Percentiles rank a stretch among this genome's conserved stretches.
Evolutionary conservation across 92 coral and sea anemone species (phyloP).

Genomic region (Zoanthus sansibaricus): DNA sequence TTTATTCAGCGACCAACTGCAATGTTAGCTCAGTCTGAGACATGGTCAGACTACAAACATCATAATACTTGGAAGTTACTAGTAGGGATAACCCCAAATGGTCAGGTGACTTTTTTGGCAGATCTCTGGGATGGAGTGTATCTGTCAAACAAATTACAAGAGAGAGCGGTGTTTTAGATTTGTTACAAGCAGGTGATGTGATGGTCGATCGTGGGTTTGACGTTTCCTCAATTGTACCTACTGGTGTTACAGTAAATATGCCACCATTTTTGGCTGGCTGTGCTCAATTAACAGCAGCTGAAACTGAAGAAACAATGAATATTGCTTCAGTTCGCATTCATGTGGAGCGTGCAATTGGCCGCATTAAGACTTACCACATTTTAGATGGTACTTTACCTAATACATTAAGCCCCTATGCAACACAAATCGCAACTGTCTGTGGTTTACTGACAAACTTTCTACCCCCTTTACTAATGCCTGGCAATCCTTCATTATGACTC

Average conservation of each 20-base stretch:
- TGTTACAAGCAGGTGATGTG: conserved; percentile 62
- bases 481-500: no score
- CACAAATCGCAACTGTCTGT: conserved; percentile 62
- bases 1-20: conserved; percentile 65
- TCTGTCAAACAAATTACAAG: conserved; percentile 62
- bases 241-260: conserved; percentile 63
- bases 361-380: conserved; percentile 63
- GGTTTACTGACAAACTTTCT: conserved; percentile 58
- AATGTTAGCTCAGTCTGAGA: conserved; percentile 62
- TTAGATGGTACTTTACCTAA: conserved; percentile 59
- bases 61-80: conserved; percentile 57
- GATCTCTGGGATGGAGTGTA: conserved; percentile 63
- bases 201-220: conserved; percentile 82
- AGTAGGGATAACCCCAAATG: conserved; percentile 65
- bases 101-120: conserved; percentile 57
- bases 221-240: conserved; percentile 56
- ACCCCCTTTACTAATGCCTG: conserved; percentile 64
- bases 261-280: conserved; percentile 70
- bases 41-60: conserved; percentile 65
- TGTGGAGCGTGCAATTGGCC: conserved; percentile 69
- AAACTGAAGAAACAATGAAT: conserved; percentile 52
- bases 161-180: conserved; percentile 53
- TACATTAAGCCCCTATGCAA: conserved; percentile 43
- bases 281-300: conserved; percentile 60
- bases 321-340: conserved; percentile 66